Evolutionary conservation across 2,888 invertebrate genomes (phyloP).

Genomic region (Priocnemis perturbator): DNA sequence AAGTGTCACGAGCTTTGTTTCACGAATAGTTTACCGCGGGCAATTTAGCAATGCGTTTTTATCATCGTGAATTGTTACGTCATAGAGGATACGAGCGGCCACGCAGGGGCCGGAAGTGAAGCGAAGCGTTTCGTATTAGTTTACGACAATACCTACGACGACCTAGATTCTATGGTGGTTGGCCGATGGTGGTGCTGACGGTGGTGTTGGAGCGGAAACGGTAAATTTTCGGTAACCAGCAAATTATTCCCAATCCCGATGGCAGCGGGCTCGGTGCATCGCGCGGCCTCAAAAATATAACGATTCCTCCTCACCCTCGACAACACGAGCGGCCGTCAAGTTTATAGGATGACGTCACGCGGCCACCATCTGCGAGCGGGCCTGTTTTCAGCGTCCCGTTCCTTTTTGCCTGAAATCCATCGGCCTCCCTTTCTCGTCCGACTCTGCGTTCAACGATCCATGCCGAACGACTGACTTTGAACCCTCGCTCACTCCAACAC

Average conservation of each 20-base stretch:
- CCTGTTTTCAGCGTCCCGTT: slow-evolving; percentile 27
- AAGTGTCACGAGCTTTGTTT: not conserved
- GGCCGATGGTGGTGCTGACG: not conserved
- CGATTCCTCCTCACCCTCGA: slow-evolving; percentile 1
- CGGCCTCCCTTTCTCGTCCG: slow-evolving; percentile 8
- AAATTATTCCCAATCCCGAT: not conserved
- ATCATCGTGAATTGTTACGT: slow-evolving; percentile 7
- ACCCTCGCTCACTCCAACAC: no score
- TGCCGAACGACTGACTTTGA: no score
- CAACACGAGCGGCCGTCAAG: slow-evolving; percentile 56
- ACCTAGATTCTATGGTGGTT: slow-evolving; percentile 1
- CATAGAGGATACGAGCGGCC: not conserved
- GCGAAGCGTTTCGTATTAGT: slow-evolving; percentile 8
- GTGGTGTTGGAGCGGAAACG: not conserved
- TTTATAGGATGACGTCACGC: slow-evolving; percentile 63
- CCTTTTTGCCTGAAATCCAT: slow-evolving; percentile 43
- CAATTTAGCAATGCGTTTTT: slow-evolving; percentile 5
- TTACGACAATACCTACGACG: slow-evolving; percentile 3
- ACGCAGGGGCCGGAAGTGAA: slow-evolving; percentile 4
- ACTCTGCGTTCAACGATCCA: no score
- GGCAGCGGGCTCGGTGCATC: not conserved
- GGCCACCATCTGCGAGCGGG: slow-evolving; percentile 56
- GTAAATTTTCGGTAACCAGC: slow-evolving; percentile 1
- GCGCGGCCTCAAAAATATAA: not conserved
- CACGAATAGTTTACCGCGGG: not conserved